Evolutionary conservation across 2,797 vertebrate genomes (phyloP).

Genomic region (Poecilia velifera): DNA sequence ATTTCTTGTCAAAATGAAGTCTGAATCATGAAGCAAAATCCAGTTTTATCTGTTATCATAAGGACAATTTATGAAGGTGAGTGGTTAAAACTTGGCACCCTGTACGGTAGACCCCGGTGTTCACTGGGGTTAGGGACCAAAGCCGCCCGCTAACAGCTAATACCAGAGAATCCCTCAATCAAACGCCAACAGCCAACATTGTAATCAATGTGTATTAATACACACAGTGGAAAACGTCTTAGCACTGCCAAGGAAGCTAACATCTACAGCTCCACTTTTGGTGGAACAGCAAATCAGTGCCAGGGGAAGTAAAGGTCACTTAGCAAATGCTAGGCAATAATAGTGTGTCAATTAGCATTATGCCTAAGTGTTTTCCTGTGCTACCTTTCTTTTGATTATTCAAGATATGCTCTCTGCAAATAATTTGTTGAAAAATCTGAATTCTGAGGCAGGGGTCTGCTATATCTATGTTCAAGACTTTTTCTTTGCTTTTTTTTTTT

Average conservation of each 20-base stretch:
- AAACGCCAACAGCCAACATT: neutral
- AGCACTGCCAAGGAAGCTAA: neutral
- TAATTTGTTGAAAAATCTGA: neutral
- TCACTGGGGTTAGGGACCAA: neutral
- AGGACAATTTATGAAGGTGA: neutral
- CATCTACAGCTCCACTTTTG: no score
- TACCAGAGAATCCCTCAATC: neutral
- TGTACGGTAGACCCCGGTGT: neutral
- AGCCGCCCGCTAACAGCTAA: neutral
- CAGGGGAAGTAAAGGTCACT: neutral
- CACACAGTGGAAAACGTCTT: neutral
- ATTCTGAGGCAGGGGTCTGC: neutral
- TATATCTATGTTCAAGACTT: neutral
- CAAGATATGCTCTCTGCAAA: neutral
- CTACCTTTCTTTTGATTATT: neutral
- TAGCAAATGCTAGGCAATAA: neutral
- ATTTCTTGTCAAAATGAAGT: neutral
- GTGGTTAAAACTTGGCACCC: neutral
- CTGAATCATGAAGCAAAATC: neutral
- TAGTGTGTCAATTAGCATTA: neutral
- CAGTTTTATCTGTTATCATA: neutral
- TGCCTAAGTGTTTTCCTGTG: neutral
- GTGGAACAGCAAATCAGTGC: neutral
- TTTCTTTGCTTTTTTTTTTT: neutral
- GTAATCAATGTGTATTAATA: neutral